Evolutionary conservation across 2,113 vertebrate species (phyloP).

Genomic region (Odontophorus gujanensis): DNA sequence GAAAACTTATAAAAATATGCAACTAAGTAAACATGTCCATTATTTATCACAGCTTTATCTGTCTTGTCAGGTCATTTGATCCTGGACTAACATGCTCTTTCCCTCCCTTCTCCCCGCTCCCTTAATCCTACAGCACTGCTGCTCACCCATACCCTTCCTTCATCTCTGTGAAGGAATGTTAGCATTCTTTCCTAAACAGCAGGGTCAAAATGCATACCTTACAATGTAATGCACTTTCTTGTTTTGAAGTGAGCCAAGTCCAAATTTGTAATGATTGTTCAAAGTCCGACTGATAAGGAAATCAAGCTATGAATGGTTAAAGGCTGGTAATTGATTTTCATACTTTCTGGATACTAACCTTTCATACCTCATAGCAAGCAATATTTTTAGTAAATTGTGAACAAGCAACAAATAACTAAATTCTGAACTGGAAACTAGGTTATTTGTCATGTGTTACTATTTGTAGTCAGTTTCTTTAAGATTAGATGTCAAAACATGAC

Average conservation of each 20-base stretch:
- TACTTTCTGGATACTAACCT: not conserved
- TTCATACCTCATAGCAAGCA: not conserved
- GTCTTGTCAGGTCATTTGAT: not conserved
- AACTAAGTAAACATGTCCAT: not conserved
- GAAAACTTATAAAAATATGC: not conserved
- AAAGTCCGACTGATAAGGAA: not conserved
- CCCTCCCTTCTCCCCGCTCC: rapidly evolving
- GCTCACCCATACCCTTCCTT: rapidly evolving
- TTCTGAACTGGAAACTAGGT: not conserved
- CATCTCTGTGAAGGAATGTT: not conserved
- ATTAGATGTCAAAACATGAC: not conserved
- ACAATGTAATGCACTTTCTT: not conserved
- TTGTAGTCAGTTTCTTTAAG: not conserved
- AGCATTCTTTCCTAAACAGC: not conserved
- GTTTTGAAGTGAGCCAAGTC: not conserved
- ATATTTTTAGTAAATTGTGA: not conserved
- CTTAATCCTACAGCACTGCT: not conserved
- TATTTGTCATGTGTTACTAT: not conserved
- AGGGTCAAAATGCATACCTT: not conserved
- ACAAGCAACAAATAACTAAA: not conserved
- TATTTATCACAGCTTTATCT: not conserved
- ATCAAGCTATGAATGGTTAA: not conserved
- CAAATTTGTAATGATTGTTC: not conserved
- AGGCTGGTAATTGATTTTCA: not conserved
- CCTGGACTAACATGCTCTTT: not conserved